phyloP scores from a whole-genome alignment of 2,888 invertebrate species.

The Lochmaea crataegi region DNA sequence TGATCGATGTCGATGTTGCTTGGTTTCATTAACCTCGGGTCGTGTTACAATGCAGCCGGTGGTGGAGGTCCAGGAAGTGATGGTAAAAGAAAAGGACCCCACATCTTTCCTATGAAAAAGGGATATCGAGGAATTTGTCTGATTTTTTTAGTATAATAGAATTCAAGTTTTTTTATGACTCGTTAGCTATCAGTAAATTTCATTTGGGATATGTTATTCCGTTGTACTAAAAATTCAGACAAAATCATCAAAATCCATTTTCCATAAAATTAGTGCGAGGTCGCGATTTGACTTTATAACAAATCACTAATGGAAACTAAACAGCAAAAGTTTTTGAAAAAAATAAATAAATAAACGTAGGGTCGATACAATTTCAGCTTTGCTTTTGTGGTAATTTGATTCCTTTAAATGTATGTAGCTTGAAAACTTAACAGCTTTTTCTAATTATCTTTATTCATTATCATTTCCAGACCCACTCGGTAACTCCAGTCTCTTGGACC shows the following conservation, averaged over 20 bases:
- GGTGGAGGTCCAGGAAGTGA: conserved; percentile 59
- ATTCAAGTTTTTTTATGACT: neutral
- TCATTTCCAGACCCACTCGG: no score
- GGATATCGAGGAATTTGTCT: neutral
- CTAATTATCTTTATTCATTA: no score
- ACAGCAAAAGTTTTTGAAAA: neutral
- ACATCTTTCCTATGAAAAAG: neutral
- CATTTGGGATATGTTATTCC: neutral
- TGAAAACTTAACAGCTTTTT: no score
- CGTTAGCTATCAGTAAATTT: neutral
- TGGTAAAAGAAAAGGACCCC: conserved; percentile 34
- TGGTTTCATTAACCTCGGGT: conserved; percentile 61
- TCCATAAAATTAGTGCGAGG: neutral
- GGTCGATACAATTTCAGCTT: no score
- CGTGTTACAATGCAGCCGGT: conserved; percentile 66
- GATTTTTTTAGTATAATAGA: neutral
- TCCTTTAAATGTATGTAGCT: no score
- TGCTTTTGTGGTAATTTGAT: no score
- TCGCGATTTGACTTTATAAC: neutral
- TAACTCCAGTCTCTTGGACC: no score
- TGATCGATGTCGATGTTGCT: conserved; percentile 63
- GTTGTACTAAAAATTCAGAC: neutral
- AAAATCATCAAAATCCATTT: neutral
- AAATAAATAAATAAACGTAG: no score
- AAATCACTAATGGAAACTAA: neutral